Base-by-base conservation (phyloP, 2,888 invertebrate genomes). In the Adineta ricciae region DNA sequence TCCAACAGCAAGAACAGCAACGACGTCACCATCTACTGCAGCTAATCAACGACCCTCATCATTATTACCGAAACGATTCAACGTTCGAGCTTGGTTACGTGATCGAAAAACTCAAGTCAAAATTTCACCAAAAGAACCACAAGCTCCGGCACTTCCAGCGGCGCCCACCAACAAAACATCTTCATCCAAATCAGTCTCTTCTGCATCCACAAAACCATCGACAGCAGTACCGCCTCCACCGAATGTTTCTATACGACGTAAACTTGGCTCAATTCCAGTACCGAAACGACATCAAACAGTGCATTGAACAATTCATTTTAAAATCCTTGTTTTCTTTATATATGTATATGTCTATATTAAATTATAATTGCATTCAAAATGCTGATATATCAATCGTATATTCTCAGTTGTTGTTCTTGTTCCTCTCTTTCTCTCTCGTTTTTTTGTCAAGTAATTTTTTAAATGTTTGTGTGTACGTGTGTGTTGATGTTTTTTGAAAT, bases 41-140 rank as follows among this genome's bases (percentile, higher is more conserved):
- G 11, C 38, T 24, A 78, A 78, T 78, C 41, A 78, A 78, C 78
- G 78, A 24, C 41, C 78, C 24, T n/a, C 78, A 24, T 78, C 78
- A 41, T 78, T 78, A 41, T 78, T 78, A 78, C 78, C 78, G 7
- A 78, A 78, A 41, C 78, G 78, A n/a, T 78, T 78, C 16, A 78
- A 78, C 41, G 78, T 78, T 78, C 78, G 78, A 41, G 78, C 78
- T 21, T 78, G 78, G 78, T 41, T 78, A 41, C 38, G 78, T n/a
- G 78, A 78, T 78, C 78, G 78, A 24, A 78, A 78, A 78, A 78
- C 38, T 78, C 78, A 78, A 78, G 78, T 38, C 0, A 78, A 78
- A 78, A 41, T 78, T 21, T 78, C 78, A 78, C 41, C 78, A 38
- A 78, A 78, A 78, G 78, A 78, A 78, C 78, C 24, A 24, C 21